A percentile compares a stretch with the other conserved stretches of the same genome.
These are phyloP conservation scores for Chironomus tentans DNA, from an alignment of 2,888 invertebrate species.

Conservation along the genomic window DNA sequence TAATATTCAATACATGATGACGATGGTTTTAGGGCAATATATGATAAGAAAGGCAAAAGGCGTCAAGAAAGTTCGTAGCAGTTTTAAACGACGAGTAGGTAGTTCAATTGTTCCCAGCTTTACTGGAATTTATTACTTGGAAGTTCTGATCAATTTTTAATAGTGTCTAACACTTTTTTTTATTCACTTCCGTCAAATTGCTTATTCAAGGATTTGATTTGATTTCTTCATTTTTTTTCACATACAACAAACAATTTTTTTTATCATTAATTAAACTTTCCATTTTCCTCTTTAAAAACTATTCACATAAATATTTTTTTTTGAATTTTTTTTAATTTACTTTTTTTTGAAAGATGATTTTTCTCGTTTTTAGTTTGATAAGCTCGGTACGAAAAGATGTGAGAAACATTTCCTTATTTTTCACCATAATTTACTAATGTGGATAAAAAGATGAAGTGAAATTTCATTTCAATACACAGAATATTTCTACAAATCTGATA, in stretches of 20 bases:
- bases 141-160: not conserved
- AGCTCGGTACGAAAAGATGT: constrained; percentile 20
- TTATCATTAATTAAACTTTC: not conserved
- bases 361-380: not conserved
- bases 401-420: not conserved
- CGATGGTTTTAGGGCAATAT: not conserved
- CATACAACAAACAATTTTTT: constrained; percentile 7
- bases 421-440: not conserved
- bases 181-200: not conserved
- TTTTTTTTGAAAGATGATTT: constrained; percentile 2
- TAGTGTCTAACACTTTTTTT: not conserved
- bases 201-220: constrained; percentile 1
- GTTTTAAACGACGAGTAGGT: not conserved
- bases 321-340: too few species aligned
- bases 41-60: constrained; percentile 1
- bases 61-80: constrained; percentile 3
- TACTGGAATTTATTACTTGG: not conserved
- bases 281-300: not conserved
- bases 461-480: not conserved
- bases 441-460: not conserved
- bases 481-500: not conserved
- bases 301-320: constrained; percentile 1
- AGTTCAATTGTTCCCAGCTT: not conserved
- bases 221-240: not conserved
- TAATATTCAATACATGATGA: not conserved